A percentile compares a stretch with the other conserved stretches of the same genome.
Conservation (phyloP, 2,797 vertebrate genomes). For the Peromyscus melanophrys region DNA sequence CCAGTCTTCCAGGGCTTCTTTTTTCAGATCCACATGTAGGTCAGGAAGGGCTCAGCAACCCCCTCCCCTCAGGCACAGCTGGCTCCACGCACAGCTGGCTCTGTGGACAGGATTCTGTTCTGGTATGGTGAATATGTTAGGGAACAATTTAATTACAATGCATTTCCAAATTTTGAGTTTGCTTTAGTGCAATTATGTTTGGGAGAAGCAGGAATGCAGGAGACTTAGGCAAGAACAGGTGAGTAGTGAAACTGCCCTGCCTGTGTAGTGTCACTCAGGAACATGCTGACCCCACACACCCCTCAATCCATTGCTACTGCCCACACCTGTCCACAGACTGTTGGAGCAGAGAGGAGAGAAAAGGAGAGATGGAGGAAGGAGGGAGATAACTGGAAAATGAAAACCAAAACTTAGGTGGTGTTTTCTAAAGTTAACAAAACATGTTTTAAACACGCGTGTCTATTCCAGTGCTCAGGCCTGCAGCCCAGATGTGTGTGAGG, state of each 20-base stretch:
- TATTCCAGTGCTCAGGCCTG: rapidly evolving
- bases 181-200: background rate
- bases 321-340: rapidly evolving
- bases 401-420: background rate
- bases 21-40: background rate
- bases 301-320: background rate
- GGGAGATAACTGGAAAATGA: background rate
- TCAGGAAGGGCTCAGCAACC: rapidly evolving
- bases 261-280: rapidly evolving
- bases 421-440: background rate
- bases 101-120: background rate
- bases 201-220: background rate
- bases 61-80: rapidly evolving
- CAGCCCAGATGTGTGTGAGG: too few relatives aligned
- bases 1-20: background rate
- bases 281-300: rapidly evolving
- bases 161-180: background rate
- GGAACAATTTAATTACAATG: background rate
- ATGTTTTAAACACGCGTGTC: background rate
- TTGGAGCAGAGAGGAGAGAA: too few relatives aligned
- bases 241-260: rapidly evolving
- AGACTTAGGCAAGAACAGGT: rapidly evolving
- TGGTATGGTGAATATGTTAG: rapidly evolving
- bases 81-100: rapidly evolving
- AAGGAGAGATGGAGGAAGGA: background rate